These are phyloP conservation scores for Nemoura dubitans DNA, from an alignment of 2,888 invertebrate genomes.

Conservation along the genomic window DNA sequence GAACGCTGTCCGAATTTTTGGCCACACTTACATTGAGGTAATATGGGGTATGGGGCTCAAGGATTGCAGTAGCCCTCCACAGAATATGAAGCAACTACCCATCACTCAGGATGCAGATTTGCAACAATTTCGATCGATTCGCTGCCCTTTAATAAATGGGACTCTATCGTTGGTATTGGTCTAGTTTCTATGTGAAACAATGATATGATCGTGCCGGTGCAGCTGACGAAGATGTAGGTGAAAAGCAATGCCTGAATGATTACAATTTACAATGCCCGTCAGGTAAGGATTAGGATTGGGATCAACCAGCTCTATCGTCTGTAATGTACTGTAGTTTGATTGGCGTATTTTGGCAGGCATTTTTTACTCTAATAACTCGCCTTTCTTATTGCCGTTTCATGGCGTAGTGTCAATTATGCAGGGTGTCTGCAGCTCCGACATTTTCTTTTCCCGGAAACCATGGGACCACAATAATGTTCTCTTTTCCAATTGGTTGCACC, in stretches of 20 bases:
- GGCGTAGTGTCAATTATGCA: background rate
- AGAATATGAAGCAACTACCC: too few species aligned
- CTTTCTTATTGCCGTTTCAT: background rate
- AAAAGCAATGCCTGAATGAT: background rate
- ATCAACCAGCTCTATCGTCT: background rate
- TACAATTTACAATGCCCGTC: background rate
- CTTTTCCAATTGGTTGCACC: background rate
- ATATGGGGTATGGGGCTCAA: too few species aligned
- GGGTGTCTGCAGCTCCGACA: background rate
- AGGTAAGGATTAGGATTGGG: background rate
- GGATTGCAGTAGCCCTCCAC: too few species aligned
- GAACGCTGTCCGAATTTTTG: too few species aligned
- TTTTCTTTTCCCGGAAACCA: background rate
- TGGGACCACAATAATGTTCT: background rate
- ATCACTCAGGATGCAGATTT: too few species aligned
- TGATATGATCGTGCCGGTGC: background rate
- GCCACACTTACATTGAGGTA: too few species aligned
- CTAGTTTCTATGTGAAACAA: background rate
- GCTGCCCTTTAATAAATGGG: too few species aligned
- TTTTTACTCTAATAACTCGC: constrained; percentile 7
- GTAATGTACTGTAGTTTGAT: background rate
- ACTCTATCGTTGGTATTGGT: background rate
- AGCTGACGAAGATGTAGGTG: background rate
- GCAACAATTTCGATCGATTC: too few species aligned
- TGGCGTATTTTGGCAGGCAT: background rate